Percentiles rank a stretch among this genome's conserved stretches.
phyloP scores from a whole-genome alignment of 2,797 vertebrate genomes.

The Meriones psammophilus region DNA sequence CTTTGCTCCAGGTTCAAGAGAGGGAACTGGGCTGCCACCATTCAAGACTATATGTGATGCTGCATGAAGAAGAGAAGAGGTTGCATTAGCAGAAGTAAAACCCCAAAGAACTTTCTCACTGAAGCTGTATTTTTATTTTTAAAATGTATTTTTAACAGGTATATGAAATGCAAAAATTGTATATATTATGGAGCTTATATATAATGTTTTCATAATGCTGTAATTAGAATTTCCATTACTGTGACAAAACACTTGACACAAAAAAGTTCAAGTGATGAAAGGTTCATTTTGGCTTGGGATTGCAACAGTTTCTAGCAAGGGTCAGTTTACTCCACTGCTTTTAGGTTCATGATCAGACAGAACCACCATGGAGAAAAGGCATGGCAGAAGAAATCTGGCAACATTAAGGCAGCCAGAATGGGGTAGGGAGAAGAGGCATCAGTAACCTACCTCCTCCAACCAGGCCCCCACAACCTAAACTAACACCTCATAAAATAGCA shows the following conservation, averaged over 20 bases:
- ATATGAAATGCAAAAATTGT: neutral
- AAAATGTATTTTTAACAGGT: neutral
- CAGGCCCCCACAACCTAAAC: neutral
- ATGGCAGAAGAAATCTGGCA: neutral
- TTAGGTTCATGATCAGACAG: neutral
- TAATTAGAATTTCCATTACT: neutral
- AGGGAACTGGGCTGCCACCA: neutral
- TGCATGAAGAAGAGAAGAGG: neutral
- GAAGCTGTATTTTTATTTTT: neutral
- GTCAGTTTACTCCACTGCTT: neutral
- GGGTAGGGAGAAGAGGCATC: neutral
- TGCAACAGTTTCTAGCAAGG: neutral
- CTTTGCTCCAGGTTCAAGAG: neutral
- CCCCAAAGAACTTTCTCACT: neutral
- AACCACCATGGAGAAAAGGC: neutral
- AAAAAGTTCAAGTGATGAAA: neutral
- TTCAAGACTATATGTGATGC: neutral
- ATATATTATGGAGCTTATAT: neutral
- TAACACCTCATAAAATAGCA: neutral
- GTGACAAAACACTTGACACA: neutral
- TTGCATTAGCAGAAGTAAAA: neutral
- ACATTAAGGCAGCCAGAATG: neutral
- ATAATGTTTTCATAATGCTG: neutral
- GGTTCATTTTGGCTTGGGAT: neutral
- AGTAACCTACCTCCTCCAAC: neutral